Evolutionary conservation across 2,888 invertebrate genomes (phyloP).

Genomic region (Ochlodes sylvanus): DNA sequence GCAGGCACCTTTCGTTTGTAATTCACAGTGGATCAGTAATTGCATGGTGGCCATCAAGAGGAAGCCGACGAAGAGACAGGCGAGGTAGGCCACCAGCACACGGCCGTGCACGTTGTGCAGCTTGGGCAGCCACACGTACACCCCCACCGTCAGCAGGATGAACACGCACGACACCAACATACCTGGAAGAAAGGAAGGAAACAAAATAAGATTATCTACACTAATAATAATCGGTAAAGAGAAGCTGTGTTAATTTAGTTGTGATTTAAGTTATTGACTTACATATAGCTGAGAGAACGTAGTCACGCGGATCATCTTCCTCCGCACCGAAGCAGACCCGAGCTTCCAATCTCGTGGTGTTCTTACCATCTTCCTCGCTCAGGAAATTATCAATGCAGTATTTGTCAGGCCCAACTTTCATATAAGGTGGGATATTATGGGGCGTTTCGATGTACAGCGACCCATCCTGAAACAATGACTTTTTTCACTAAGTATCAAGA

Average conservation of each 20-base stretch:
- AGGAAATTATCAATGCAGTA: slow-evolving; percentile 77
- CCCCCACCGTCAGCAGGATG: slow-evolving; percentile 65
- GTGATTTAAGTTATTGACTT: slow-evolving; percentile 45
- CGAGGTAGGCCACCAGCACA: slow-evolving; percentile 11
- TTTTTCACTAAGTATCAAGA: no score
- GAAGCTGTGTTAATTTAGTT: no score
- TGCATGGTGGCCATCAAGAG: slow-evolving; percentile 14
- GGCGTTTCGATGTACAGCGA: slow-evolving; percentile 60
- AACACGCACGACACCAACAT: slow-evolving; percentile 12
- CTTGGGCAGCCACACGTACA: slow-evolving; percentile 86
- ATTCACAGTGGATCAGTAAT: not conserved
- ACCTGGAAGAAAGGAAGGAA: slow-evolving; percentile 10
- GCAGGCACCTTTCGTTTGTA: not conserved
- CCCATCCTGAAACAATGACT: slow-evolving; percentile 61
- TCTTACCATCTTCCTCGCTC: slow-evolving; percentile 44
- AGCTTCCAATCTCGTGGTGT: slow-evolving; percentile 57
- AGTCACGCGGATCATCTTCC: slow-evolving; percentile 40
- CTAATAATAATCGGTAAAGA: no score
- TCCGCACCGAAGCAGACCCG: slow-evolving; percentile 56
- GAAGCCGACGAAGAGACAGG: slow-evolving; percentile 16
- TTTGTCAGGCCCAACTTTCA: slow-evolving; percentile 57
- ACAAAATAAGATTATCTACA: no score
- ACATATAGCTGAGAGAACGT: slow-evolving; percentile 62
- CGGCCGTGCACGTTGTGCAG: slow-evolving; percentile 87
- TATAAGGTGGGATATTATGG: slow-evolving; percentile 53